These are phyloP conservation scores for Drosophila rhopaloa DNA, from an alignment of 1,140 invertebrate genomes.

Conservation along the genomic window DNA sequence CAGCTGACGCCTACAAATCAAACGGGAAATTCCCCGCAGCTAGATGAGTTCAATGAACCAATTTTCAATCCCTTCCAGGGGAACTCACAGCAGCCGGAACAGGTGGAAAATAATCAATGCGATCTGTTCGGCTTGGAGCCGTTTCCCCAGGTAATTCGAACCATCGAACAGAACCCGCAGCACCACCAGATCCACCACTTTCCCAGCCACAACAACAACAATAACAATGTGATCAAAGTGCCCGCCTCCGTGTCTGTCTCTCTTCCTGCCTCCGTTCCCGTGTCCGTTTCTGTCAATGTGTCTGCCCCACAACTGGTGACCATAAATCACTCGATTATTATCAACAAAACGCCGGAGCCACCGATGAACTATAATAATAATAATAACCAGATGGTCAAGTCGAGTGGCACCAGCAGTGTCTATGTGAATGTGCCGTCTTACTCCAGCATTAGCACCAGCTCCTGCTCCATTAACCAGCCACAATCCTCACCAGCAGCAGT, in stretches of 20 bases:
- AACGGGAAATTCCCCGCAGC: conserved; percentile 24
- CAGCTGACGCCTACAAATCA: conserved; percentile 37
- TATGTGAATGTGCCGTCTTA: conserved; percentile 73
- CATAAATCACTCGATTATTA: conserved; percentile 83
- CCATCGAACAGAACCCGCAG: conserved; percentile 51
- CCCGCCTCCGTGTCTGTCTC: conserved; percentile 30
- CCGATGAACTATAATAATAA: conserved; percentile 38
- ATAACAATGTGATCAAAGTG: conserved; percentile 62
- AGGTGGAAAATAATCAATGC: conserved; percentile 19
- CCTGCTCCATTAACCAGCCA: conserved; percentile 23
- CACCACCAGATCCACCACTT: conserved; percentile 65
- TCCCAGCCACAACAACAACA: conserved; percentile 57
- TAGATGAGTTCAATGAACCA: conserved; percentile 83
- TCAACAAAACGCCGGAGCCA: conserved; percentile 81
- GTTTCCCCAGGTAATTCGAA: conserved; percentile 85
- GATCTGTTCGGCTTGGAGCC: conserved; percentile 87
- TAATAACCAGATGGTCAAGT: conserved; percentile 21
- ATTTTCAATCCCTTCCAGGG: conserved; percentile 82
- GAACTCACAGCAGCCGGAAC: conserved; percentile 24
- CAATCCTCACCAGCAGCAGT: conserved; percentile 15
- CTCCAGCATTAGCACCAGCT: conserved; percentile 21
- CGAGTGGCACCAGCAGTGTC: conserved; percentile 60
- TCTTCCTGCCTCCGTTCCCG: conserved; percentile 24
- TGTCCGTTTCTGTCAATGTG: conserved; percentile 28
- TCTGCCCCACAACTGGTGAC: conserved; percentile 68